These are phyloP conservation scores for Chirona hameri DNA, from an alignment of 2,888 invertebrate genomes.

Conservation along the genomic window DNA sequence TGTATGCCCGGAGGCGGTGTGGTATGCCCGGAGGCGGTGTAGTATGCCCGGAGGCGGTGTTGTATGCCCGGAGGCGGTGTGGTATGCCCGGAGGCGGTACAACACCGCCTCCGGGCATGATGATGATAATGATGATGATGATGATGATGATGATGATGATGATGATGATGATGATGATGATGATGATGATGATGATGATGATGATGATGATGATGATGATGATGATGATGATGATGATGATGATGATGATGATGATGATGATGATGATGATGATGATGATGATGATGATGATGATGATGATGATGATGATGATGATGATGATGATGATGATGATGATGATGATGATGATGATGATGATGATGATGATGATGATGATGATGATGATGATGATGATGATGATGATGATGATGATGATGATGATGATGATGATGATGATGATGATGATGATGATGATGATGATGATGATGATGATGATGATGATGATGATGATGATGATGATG, in stretches of 20 bases:
- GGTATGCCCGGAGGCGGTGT: too few species aligned
- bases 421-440: slow-evolving; percentile 22
- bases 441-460: slow-evolving; percentile 22
- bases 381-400: slow-evolving; percentile 22
- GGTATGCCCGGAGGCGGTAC: too few species aligned
- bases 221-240: neutral
- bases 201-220: neutral
- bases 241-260: neutral
- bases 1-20: too few species aligned
- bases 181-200: neutral
- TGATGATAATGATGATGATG: slow-evolving; percentile 22
- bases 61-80: too few species aligned
- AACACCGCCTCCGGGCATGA: neutral
- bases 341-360: slow-evolving; percentile 22
- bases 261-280: neutral
- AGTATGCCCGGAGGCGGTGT: too few species aligned
- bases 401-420: slow-evolving; percentile 22
- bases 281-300: neutral
- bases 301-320: slow-evolving; percentile 22
- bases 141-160: slow-evolving; percentile 22
- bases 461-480: slow-evolving; percentile 22
- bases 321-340: slow-evolving; percentile 22
- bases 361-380: slow-evolving; percentile 22
- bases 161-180: slow-evolving; percentile 3
- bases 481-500: slow-evolving; percentile 22